Base-by-base conservation (phyloP, 2,888 invertebrate genomes). In the Macrosoma leucophasiata region DNA sequence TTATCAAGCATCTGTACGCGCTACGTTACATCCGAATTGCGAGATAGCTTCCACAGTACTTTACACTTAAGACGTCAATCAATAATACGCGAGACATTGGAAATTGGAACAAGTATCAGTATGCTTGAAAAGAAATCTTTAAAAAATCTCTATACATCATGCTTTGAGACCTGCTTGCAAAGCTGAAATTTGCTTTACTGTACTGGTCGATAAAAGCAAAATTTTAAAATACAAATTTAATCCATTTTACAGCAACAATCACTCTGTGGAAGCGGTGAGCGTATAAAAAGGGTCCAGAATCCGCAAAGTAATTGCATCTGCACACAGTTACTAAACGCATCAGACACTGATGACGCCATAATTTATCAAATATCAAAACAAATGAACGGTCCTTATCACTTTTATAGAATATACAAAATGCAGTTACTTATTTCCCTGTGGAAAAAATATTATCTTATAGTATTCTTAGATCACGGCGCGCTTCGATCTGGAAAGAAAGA, bases 401-500 rank as follows among this genome's bases (percentile, higher is more conserved):
- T 55, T 84, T 73, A 84, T 84, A 84, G 81, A 85, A 85, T 84
- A 85, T 85, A 85, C 85, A 85, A 85, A 85, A 85, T 84, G 84
- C 84, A 84, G 79, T 84, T 84, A 85, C 84, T 85, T 84, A 84
- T 84, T 84, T 84, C 84, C 84, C 72, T 81, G 82, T 84, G 84
- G 84, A 84, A 85, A 84, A 82, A 82, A 82, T 84, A 84, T 84
- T 82, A 84, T 82, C 82, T 84, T 84, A 84, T 77, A 79, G 77
- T 84, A 84, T 78, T 81, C 81, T 77, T 82, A 79, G 81, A 84
- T 81, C 84, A 82, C 84, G 82, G 76, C 78, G 79, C 76, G 74
- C 71, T 78, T 84, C 74, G 78, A 84, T 82, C 84, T 85, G 84
- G 18, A 74, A 75, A 62, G 45, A 70, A 62, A 21, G 61, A 65